These are phyloP conservation scores for Venustaconcha ellipsiformis DNA, from an alignment of 1,140 invertebrate species.

Conservation along the genomic window DNA sequence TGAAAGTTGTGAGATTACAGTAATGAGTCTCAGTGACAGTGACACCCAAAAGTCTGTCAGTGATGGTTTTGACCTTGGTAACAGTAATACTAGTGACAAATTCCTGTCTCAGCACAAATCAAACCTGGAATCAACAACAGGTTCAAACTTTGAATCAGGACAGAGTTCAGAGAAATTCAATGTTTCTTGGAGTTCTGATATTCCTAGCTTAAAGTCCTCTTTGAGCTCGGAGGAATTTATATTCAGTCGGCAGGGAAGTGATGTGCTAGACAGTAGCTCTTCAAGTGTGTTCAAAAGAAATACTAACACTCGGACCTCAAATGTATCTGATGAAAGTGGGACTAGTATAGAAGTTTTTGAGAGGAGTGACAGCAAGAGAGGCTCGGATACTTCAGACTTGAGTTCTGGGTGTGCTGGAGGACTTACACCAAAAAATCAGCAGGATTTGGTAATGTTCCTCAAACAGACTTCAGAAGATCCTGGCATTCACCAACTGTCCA, in stretches of 20 bases:
- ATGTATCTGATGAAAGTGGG: slow-evolving; percentile 45
- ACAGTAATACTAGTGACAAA: slow-evolving; percentile 31
- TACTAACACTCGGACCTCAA: slow-evolving; percentile 37
- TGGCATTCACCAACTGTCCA: slow-evolving; percentile 28
- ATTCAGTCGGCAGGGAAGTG: slow-evolving; percentile 23
- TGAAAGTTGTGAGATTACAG: slow-evolving; percentile 15
- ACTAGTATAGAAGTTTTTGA: slow-evolving; percentile 38
- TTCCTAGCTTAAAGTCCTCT: neutral
- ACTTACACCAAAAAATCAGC: slow-evolving; percentile 23
- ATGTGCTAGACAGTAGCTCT: neutral
- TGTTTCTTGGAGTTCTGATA: neutral
- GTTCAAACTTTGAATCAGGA: slow-evolving; percentile 5
- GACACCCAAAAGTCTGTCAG: slow-evolving; percentile 35
- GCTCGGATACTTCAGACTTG: slow-evolving; percentile 29
- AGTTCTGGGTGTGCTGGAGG: slow-evolving; percentile 18
- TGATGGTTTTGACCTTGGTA: slow-evolving; percentile 27
- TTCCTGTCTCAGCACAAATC: slow-evolving; percentile 1
- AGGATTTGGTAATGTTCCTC: slow-evolving; percentile 29
- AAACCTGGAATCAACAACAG: slow-evolving; percentile 26
- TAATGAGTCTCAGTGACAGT: slow-evolving; percentile 34
- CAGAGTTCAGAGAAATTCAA: slow-evolving; percentile 8
- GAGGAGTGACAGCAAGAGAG: slow-evolving; percentile 18
- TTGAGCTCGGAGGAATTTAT: slow-evolving; percentile 22
- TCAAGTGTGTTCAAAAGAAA: slow-evolving; percentile 32
- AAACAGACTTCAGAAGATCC: slow-evolving; percentile 6